Evolutionary conservation across 2,113 vertebrate genomes (phyloP), one percentile per base, ranked within the genome.

Genomic region (Trematocara stigmaticum): DNA sequence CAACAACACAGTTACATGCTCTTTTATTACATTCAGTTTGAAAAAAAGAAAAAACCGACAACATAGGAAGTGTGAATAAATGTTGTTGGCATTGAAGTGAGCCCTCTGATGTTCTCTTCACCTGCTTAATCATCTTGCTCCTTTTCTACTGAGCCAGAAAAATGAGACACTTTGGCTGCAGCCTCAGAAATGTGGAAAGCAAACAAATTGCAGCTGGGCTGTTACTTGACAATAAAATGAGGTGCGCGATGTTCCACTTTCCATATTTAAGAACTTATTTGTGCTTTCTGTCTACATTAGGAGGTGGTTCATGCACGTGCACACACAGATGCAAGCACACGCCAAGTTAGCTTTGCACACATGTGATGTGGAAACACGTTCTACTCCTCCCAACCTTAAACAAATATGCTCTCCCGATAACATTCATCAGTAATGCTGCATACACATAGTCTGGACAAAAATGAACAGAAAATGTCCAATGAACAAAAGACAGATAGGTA

Each of bases 151-250:
- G 78, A 89, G 69, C 7, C 12, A 85, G 61, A 88, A 82, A 82
- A 83, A 89, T 53, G 49, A 84, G 56, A 90, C 84, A 57, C 84
- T 89, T 88, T 90, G 84, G 89, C 88, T 79, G 7, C 78, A 78
- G 79, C 90, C 82, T 84, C 90, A 85, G 90, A 94, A 94, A 95
- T 87, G 88, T 93, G 88, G 85, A 94, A 91, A 89, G 90, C 91
- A 94, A 96, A 94, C 88, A 93, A 93, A 94, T 38, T 84, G 87
- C 74, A 87, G 83, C 55, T 42, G 85, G 84, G 83, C 90, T 88
- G 91, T 95, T 95, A 94, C 86, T 79, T 80, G 81, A 86, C 89
- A 91, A 95, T 95, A 95, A 95, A 95, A 88, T 95, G 95, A 95
- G 90, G 90, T 92, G 91, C 93, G 93, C 64, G 20, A 87, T 78